phyloP scores from a whole-genome alignment of 2,113 vertebrate genomes.

The Spheniscus mendiculus region DNA sequence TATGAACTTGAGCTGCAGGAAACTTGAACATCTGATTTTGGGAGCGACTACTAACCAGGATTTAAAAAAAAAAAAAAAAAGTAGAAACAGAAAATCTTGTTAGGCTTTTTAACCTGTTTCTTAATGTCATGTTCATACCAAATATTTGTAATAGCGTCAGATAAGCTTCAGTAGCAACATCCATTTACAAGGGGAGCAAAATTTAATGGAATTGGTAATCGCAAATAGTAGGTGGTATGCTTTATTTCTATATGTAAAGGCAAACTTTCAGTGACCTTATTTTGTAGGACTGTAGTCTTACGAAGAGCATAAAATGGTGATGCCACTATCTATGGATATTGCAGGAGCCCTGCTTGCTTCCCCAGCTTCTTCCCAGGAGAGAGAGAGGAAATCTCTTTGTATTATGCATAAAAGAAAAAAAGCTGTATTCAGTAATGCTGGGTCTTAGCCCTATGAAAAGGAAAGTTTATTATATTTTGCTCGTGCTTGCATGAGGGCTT shows the following conservation, averaged over 20 bases:
- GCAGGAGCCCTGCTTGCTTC: conserved; percentile 12
- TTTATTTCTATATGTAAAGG: background rate
- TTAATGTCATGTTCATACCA: background rate
- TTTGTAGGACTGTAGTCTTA: conserved; percentile 4
- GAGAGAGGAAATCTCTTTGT: background rate
- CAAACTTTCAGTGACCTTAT: background rate
- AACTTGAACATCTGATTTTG: background rate
- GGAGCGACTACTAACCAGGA: background rate
- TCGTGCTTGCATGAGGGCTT: background rate
- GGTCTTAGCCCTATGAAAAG: background rate
- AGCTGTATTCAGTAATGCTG: background rate
- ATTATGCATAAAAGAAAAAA: background rate
- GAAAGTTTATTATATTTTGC: background rate
- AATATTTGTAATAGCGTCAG: background rate
- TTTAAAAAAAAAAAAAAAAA: background rate
- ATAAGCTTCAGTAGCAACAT: background rate
- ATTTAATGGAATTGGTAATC: background rate
- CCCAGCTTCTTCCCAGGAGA: background rate
- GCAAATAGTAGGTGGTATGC: background rate
- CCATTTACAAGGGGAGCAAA: background rate
- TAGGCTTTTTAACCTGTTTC: background rate
- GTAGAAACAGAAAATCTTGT: background rate
- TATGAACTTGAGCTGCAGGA: background rate
- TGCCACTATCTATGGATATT: background rate
- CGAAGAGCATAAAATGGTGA: background rate